Evolutionary conservation across 1,140 invertebrate species (phyloP), one percentile per base, ranked within the genome.

Genomic region (Ostrea denselamellosa): DNA sequence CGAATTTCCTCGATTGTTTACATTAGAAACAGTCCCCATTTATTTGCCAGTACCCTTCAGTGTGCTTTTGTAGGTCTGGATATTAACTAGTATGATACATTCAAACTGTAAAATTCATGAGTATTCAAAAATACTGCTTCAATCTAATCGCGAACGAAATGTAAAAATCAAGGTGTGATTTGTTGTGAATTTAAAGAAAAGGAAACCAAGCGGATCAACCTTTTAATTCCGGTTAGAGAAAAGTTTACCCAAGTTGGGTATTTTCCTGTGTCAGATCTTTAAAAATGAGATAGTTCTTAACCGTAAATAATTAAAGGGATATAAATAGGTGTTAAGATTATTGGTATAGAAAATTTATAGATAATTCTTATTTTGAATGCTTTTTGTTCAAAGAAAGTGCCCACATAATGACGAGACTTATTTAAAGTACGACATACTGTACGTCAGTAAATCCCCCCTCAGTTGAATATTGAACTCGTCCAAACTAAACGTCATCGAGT

Each of bases 1-100:
- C 68, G 68, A 77, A 77, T 77, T 77, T 77, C 22, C 25, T 77
- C 28, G 2, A 10, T 77, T 77, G 68, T 77, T 77, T 77, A 77
- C 68, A 77, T 77, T 77, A 77, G 68, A 34, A 28, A 77, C 68
- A 25, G 28, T 3, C 7, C 56, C 0, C 56, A 62, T 62, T 62
- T 17, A 8, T 62, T 56, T 56, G 17, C 7, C 0, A 17, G 56
- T 19, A 62, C 2, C 14, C 17, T 8, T 19, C n/a, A 62, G 2
- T 62, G 17, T 62, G 17, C 2, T 19, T 17, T 62, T 62, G 17
- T 7, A 19, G 17, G 14, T 62, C 0, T 19, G 17, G 14, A 19
- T 3, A 62, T 62, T 7, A 0, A 19, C 17, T 5, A 62, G n/a
- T 62, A 62, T 7, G 56, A 62, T 0, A 62, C 2, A 17, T 19